These are phyloP conservation scores for Hymenochirus boettgeri DNA, from an alignment of 2,113 vertebrate species.

Conservation along the genomic window DNA sequence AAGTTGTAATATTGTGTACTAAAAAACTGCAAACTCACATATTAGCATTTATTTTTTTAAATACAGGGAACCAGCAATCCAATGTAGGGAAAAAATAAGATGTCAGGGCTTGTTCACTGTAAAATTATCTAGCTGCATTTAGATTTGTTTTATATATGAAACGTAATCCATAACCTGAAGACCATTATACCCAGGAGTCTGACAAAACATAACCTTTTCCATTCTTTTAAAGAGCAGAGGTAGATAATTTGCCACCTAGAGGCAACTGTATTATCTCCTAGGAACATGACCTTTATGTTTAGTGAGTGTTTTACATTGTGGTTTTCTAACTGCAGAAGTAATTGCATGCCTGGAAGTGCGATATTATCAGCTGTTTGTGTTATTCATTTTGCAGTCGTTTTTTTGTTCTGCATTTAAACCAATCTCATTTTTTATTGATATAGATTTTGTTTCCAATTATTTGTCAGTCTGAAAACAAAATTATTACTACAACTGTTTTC, in stretches of 20 bases:
- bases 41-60: too few species aligned
- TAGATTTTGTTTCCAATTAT: too few species aligned
- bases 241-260: conserved; percentile 5
- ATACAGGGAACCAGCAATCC: background rate
- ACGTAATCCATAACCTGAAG: conserved; percentile 11
- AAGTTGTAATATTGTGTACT: too few species aligned
- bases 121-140: conserved; percentile 1
- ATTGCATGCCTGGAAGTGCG: background rate
- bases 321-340: background rate
- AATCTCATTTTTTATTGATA: background rate
- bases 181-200: conserved; percentile 4
- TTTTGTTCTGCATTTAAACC: background rate
- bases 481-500: too few species aligned
- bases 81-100: background rate
- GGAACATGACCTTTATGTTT: conserved; percentile 17
- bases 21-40: too few species aligned
- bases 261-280: conserved; percentile 6
- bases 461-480: too few species aligned
- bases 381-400: background rate
- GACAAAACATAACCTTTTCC: conserved; percentile 8
- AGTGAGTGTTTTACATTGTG: conserved; percentile 10
- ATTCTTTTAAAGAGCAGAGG: conserved; percentile 6
- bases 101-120: conserved; percentile 18
- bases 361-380: background rate
- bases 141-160: conserved; percentile 4